These are phyloP conservation scores for Prunella fulvescens DNA, from an alignment of 2,113 vertebrate genomes.

Conservation along the genomic window DNA sequence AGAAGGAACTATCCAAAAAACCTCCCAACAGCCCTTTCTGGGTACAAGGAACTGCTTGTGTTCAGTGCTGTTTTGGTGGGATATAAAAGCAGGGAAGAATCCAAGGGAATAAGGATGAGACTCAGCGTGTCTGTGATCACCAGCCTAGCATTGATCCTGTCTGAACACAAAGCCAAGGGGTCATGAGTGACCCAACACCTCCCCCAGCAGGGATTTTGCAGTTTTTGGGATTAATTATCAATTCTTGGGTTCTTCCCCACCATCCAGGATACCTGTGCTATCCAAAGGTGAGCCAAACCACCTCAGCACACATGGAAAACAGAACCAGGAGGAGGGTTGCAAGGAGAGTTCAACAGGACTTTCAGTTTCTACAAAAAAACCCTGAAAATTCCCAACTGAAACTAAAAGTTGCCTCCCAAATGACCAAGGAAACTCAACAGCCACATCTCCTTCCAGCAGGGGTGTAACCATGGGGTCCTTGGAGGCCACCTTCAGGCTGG, in stretches of 20 bases:
- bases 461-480: background rate
- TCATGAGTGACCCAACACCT: rapidly evolving
- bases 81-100: background rate
- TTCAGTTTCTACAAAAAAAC: background rate
- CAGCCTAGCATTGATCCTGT: rapidly evolving
- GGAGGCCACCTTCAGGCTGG: background rate
- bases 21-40: background rate
- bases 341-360: background rate
- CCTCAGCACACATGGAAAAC: rapidly evolving
- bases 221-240: background rate
- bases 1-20: background rate
- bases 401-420: background rate
- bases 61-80: background rate
- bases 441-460: background rate
- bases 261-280: rapidly evolving
- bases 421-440: background rate
- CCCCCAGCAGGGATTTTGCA: background rate
- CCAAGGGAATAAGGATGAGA: background rate
- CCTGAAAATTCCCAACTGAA: background rate
- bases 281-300: background rate
- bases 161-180: background rate
- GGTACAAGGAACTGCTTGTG: background rate
- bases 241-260: background rate
- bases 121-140: rapidly evolving
- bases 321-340: background rate